Conservation (phyloP, 2,797 vertebrate genomes). For the Melanotaenia pygmaea region DNA sequence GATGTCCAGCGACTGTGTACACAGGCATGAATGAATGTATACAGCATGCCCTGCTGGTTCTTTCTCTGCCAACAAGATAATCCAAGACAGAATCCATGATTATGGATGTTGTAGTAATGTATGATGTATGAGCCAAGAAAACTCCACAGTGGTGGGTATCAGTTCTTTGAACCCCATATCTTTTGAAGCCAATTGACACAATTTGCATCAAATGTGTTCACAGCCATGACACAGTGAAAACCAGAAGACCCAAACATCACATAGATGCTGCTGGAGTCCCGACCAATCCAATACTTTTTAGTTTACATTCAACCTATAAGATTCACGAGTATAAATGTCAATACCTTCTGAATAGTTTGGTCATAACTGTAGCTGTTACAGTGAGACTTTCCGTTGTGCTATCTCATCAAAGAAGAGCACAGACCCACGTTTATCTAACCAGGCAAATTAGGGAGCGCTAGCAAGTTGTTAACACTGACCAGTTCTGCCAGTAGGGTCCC, state of each 20-base stretch:
- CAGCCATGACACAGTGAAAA: constrained; percentile 15
- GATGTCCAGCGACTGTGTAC: constrained; percentile 31
- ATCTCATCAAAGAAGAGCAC: background rate
- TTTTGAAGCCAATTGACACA: constrained; percentile 34
- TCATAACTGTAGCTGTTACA: background rate
- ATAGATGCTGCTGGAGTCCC: constrained; percentile 1
- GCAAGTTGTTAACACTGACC: background rate
- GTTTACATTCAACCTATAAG: background rate
- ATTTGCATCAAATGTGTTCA: constrained; percentile 31
- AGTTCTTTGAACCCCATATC: constrained; percentile 32
- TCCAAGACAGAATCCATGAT: constrained; percentile 39
- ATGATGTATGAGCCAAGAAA: constrained; percentile 35
- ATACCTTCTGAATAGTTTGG: background rate
- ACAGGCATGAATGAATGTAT: constrained; percentile 27
- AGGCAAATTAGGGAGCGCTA: background rate
- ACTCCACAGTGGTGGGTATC: constrained; percentile 21
- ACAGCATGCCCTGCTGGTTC: constrained; percentile 10
- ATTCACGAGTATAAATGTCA: background rate
- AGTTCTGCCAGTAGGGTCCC: background rate
- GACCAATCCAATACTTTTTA: constrained; percentile 5
- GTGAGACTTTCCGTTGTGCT: background rate
- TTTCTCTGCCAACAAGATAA: constrained; percentile 20
- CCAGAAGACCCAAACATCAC: background rate
- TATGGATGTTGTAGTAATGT: constrained; percentile 27
- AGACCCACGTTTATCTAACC: background rate